Evolutionary conservation across 1,140 invertebrate genomes (phyloP).

Genomic region (Hypsibius dujardini): DNA sequence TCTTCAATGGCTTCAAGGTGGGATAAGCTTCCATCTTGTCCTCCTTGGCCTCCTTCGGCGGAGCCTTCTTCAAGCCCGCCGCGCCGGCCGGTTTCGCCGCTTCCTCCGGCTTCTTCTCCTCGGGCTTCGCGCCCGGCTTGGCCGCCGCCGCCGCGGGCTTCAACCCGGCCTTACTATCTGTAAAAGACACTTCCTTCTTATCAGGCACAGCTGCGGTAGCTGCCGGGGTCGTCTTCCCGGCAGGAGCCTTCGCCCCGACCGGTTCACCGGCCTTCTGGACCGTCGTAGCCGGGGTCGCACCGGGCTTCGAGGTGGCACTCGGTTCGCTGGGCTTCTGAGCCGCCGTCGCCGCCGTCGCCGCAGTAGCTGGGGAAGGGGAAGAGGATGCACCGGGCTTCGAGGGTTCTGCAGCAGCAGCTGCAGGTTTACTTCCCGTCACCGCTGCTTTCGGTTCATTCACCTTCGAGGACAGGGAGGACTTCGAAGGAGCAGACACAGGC

Average conservation of each 20-base stretch:
- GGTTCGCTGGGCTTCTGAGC: background rate
- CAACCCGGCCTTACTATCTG: background rate
- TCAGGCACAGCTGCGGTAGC: background rate
- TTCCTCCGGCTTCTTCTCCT: background rate
- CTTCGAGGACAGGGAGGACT: background rate
- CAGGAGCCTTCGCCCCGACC: background rate
- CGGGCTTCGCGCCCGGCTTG: background rate
- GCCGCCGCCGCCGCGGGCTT: background rate
- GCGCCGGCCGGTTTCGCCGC: background rate
- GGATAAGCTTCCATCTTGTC: conserved; percentile 17
- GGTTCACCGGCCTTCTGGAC: background rate
- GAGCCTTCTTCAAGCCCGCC: background rate
- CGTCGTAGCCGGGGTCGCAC: background rate
- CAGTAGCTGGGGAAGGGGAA: background rate
- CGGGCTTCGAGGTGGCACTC: background rate
- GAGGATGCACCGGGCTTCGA: background rate
- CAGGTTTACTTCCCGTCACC: background rate
- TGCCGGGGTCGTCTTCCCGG: background rate
- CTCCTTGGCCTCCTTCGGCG: background rate
- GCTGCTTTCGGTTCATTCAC: background rate
- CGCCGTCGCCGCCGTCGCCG: background rate
- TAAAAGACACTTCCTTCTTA: conserved; percentile 1
- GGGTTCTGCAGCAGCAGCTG: background rate
- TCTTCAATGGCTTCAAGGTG: background rate
- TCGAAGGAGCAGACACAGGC: background rate